A percentile compares a stretch with the other conserved stretches of the same genome.
Evolutionary conservation across 2,888 invertebrate genomes (phyloP).

Genomic region (Drosophila niveifrons): DNA sequence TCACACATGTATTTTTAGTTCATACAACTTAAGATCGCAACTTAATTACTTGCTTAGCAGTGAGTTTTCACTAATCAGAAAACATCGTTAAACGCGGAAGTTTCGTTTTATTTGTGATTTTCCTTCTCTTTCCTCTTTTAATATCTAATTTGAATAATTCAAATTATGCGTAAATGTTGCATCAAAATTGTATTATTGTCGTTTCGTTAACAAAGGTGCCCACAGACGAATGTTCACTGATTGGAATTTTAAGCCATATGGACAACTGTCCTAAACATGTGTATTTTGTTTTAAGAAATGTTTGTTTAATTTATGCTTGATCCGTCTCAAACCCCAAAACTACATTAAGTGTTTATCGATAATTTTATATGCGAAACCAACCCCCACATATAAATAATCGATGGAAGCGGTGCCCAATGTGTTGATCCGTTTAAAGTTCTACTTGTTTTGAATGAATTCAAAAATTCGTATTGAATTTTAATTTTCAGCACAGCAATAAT

Average conservation of each 20-base stretch:
- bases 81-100: background rate
- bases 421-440: background rate
- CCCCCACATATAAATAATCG: slow-evolving; percentile 1
- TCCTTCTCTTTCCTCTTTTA: background rate
- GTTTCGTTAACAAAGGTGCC: background rate
- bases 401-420: background rate
- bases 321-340: slow-evolving; percentile 6
- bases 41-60: background rate
- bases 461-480: background rate
- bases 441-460: background rate
- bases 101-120: background rate
- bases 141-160: background rate
- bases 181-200: background rate
- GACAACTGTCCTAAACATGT: background rate
- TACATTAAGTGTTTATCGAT: slow-evolving; percentile 15
- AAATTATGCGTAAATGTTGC: background rate
- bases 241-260: background rate
- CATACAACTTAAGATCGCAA: background rate
- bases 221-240: background rate
- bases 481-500: background rate
- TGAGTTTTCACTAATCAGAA: background rate
- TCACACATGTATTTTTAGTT: background rate
- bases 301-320: slow-evolving; percentile 7
- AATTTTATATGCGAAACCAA: slow-evolving; percentile 4
- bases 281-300: background rate